Conservation (phyloP, 2,888 invertebrate species). For the Trissonchulus sp. region DNA sequence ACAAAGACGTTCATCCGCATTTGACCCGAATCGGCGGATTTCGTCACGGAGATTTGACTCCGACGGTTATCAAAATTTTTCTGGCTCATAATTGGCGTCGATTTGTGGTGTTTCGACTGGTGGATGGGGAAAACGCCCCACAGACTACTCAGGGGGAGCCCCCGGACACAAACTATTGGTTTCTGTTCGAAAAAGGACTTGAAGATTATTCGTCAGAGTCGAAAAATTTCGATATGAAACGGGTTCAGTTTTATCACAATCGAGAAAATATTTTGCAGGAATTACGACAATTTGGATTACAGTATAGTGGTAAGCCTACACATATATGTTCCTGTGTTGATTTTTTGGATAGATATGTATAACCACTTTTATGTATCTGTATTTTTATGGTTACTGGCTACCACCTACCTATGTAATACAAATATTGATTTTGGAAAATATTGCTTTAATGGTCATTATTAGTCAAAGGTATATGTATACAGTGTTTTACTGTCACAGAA, state of each 20-base stretch:
- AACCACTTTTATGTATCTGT: too few species aligned
- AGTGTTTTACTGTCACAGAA: too few species aligned
- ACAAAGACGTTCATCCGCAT: conserved; percentile 17
- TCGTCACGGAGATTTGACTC: not conserved
- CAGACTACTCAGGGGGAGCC: not conserved
- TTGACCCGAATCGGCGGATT: conserved; percentile 18
- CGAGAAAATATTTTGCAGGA: too few species aligned
- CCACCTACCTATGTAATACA: too few species aligned
- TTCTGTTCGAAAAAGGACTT: not conserved
- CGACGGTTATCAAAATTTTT: not conserved
- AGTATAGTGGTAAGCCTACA: too few species aligned
- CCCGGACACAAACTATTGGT: not conserved
- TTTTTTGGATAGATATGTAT: too few species aligned
- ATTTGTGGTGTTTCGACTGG: not conserved
- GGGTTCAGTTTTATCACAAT: not conserved
- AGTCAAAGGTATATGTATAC: too few species aligned
- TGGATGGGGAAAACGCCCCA: not conserved
- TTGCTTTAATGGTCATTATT: too few species aligned
- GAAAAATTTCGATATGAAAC: not conserved
- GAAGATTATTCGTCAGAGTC: not conserved
- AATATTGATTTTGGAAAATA: too few species aligned
- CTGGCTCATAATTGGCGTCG: not conserved
- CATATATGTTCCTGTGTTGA: too few species aligned
- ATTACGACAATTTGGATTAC: too few species aligned
- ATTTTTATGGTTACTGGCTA: too few species aligned